Percentiles rank a stretch among this genome's conserved stretches.
phyloP scores from a whole-genome alignment of 2,113 vertebrate genomes.

The Jacana jacana region DNA sequence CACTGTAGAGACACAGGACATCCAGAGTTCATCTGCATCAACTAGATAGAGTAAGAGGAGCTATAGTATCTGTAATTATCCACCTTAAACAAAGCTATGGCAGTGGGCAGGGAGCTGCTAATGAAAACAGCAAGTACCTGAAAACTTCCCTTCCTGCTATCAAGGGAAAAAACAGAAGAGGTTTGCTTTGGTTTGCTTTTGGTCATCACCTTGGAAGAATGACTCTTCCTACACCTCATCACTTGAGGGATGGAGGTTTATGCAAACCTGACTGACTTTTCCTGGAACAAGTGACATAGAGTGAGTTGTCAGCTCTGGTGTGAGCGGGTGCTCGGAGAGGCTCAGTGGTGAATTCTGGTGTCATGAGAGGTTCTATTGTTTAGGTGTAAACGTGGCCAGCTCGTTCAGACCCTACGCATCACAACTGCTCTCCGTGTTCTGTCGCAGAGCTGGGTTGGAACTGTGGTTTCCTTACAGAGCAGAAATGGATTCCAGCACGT shows the following conservation, averaged over 20 bases:
- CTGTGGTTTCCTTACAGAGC: not conserved
- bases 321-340: not conserved
- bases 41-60: not conserved
- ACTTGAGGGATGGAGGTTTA: too few relatives aligned
- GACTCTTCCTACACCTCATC: rapidly evolving
- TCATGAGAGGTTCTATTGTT: not conserved
- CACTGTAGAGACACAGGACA: not conserved
- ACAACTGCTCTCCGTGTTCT: too few relatives aligned
- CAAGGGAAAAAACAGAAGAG: rapidly evolving
- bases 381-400: not conserved
- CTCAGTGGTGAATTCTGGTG: not conserved
- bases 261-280: not conserved
- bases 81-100: not conserved
- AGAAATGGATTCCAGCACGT: not conserved
- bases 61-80: not conserved
- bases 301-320: not conserved
- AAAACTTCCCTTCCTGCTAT: not conserved
- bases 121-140: not conserved
- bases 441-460: not conserved
- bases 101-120: not conserved
- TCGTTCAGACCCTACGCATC: too few relatives aligned
- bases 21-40: not conserved
- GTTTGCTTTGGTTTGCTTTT: not conserved
- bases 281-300: not conserved
- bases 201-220: not conserved